These are phyloP conservation scores for Triplophysa rosa DNA, from an alignment of 2,113 vertebrate species.

Conservation along the genomic window DNA sequence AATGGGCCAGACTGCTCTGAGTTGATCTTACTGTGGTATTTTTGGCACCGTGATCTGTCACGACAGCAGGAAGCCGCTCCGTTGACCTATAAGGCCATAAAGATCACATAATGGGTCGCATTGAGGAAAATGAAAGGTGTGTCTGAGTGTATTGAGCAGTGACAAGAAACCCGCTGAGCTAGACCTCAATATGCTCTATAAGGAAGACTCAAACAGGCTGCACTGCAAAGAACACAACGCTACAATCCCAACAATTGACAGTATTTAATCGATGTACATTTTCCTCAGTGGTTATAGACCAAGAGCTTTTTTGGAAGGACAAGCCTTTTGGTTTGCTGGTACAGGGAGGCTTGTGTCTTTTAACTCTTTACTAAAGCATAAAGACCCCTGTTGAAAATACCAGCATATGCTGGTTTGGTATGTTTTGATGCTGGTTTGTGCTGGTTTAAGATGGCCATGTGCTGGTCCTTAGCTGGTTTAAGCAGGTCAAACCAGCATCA, in stretches of 20 bases:
- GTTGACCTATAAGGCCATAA: slow-evolving; percentile 69
- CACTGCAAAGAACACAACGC: slow-evolving; percentile 29
- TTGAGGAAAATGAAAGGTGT: slow-evolving; percentile 65
- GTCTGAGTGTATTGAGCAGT: slow-evolving; percentile 62
- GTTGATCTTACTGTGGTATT: slow-evolving; percentile 50
- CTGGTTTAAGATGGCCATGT: no score
- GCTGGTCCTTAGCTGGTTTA: no score
- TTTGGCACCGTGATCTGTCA: slow-evolving; percentile 55
- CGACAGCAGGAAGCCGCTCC: slow-evolving; percentile 58
- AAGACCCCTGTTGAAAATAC: no score
- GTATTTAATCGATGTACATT: slow-evolving; percentile 54
- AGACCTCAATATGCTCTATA: slow-evolving; percentile 57
- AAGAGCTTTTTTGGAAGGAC: slow-evolving; percentile 14
- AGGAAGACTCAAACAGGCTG: slow-evolving; percentile 49
- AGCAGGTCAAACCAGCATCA: no score
- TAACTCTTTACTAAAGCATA: no score
- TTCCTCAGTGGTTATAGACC: slow-evolving; percentile 24
- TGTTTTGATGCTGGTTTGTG: no score
- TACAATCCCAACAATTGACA: slow-evolving; percentile 41
- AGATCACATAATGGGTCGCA: slow-evolving; percentile 64
- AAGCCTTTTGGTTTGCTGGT: background rate
- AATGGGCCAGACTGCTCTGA: slow-evolving; percentile 33
- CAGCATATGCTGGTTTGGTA: no score
- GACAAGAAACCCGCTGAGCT: slow-evolving; percentile 61
- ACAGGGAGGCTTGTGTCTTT: background rate